These are phyloP conservation scores for Alcis repandata DNA, from an alignment of 2,888 invertebrate genomes.

Conservation along the genomic window DNA sequence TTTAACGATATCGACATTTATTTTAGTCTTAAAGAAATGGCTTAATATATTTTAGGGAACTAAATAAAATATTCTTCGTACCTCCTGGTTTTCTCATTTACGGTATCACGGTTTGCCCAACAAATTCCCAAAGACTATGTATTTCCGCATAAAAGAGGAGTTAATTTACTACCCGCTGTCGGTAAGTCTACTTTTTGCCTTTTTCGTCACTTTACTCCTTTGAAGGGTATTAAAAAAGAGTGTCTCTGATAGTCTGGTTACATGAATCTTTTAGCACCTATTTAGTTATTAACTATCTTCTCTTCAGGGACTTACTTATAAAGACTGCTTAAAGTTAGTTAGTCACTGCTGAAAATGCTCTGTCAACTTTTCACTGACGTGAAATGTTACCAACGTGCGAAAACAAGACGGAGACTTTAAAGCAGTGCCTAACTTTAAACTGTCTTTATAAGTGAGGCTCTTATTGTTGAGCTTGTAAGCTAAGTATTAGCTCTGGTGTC, in stretches of 20 bases:
- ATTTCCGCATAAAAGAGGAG: constrained; percentile 58
- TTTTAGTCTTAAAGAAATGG: no score
- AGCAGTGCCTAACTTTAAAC: no score
- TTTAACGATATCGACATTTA: no score
- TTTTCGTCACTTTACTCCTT: constrained; percentile 39
- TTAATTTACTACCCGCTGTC: constrained; percentile 55
- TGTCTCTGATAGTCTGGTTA: constrained; percentile 2
- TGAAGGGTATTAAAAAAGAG: constrained; percentile 5
- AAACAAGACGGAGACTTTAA: no score
- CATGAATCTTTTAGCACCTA: neutral
- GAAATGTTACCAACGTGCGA: no score
- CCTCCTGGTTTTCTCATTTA: constrained; percentile 56
- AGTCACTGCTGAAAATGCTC: no score
- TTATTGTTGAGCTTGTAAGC: neutral
- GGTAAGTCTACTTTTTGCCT: constrained; percentile 38
- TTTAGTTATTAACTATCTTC: neutral
- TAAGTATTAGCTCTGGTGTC: neutral
- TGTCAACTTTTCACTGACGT: no score
- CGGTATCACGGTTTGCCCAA: constrained; percentile 60
- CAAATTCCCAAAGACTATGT: constrained; percentile 65
- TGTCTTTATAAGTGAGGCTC: no score
- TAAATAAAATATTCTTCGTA: constrained; percentile 16
- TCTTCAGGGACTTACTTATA: no score
- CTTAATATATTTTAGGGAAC: no score
- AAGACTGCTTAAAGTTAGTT: no score